Evolutionary conservation across 1,140 invertebrate genomes (phyloP).

Genomic region (Colletes latitarsis): DNA sequence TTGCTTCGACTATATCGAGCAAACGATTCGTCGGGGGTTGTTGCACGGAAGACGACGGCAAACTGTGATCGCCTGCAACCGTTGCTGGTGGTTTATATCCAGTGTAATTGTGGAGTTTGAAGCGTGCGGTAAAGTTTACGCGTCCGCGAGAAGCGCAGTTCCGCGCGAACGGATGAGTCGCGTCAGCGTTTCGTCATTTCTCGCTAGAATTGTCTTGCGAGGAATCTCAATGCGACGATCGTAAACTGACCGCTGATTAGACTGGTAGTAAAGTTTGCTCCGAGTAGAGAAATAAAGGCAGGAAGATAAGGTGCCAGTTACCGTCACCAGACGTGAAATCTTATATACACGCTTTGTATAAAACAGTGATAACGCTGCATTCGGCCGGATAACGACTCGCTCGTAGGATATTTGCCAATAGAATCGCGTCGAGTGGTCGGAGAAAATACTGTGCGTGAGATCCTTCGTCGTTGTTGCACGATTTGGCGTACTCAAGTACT

Average conservation of each 20-base stretch:
- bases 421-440: neutral
- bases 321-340: neutral
- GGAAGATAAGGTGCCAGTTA: neutral
- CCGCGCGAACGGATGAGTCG: neutral
- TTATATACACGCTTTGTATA: too few species aligned
- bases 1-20: too few species aligned
- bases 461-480: neutral
- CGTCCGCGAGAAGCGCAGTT: neutral
- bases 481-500: neutral
- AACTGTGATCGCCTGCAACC: too few species aligned
- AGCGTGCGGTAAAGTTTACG: slow-evolving; percentile 14
- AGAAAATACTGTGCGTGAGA: neutral
- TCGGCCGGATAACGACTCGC: too few species aligned
- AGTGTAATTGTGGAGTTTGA: slow-evolving; percentile 1
- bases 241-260: slow-evolving; percentile 30
- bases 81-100: neutral
- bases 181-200: neutral
- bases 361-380: too few species aligned
- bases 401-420: too few species aligned
- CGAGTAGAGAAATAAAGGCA: neutral
- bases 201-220: neutral
- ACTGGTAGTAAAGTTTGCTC: neutral
- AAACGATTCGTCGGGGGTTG: neutral
- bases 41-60: neutral
- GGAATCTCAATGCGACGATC: slow-evolving; percentile 6